A percentile compares a stretch with the other conserved stretches of the same genome.
These are phyloP conservation scores for Tetheella fluctuosa DNA, from an alignment of 2,888 invertebrate genomes.

Conservation along the genomic window DNA sequence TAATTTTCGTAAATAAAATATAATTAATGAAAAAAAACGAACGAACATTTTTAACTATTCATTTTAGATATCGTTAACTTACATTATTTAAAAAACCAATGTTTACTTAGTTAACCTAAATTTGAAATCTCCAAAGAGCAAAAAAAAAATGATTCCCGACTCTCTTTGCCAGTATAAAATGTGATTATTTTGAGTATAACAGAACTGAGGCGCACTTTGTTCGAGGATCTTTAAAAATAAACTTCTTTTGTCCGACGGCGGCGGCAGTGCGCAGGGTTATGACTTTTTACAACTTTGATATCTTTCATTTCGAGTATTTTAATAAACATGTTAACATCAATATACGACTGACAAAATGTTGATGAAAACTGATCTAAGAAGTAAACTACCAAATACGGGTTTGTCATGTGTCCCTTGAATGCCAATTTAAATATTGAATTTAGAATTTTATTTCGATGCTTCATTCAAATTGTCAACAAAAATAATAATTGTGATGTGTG, in stretches of 20 bases:
- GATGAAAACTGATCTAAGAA: too few relatives aligned
- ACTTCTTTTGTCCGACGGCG: constrained; percentile 55
- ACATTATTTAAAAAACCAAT: too few relatives aligned
- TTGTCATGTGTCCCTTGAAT: too few relatives aligned
- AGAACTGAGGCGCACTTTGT: constrained; percentile 36
- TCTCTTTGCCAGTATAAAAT: constrained; percentile 38
- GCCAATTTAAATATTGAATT: too few relatives aligned
- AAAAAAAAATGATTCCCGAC: constrained; percentile 24
- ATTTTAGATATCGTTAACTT: too few relatives aligned
- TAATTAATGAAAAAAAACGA: too few relatives aligned
- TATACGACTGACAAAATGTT: too few relatives aligned
- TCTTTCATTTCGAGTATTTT: not conserved
- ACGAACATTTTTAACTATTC: too few relatives aligned
- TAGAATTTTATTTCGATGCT: too few relatives aligned
- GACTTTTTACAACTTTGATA: not conserved
- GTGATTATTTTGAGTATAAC: constrained; percentile 40
- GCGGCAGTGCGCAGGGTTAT: constrained; percentile 1
- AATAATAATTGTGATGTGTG: too few relatives aligned
- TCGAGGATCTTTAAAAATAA: constrained; percentile 58
- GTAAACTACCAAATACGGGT: not conserved
- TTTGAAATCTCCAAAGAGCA: not conserved
- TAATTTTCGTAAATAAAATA: too few relatives aligned
- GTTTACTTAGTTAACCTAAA: not conserved
- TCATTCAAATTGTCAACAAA: too few relatives aligned
- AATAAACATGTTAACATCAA: not conserved